Evolutionary conservation across 2,888 invertebrate species (phyloP).

Genomic region (Netelia inedita): DNA sequence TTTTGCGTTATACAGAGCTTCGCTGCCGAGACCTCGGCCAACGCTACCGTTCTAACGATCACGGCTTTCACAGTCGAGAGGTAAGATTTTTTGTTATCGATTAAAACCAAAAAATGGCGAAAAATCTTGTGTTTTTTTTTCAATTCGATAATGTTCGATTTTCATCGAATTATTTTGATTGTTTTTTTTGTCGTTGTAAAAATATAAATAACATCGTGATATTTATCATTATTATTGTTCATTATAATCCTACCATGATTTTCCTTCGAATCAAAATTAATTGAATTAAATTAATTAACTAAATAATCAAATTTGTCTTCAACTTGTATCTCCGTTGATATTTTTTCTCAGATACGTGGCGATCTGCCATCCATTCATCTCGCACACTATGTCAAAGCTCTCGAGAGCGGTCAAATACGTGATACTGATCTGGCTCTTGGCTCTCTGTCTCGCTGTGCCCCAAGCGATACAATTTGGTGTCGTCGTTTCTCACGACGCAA

Average conservation of each 20-base stretch:
- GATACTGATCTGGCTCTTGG: constrained; percentile 91
- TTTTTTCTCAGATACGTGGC: constrained; percentile 76
- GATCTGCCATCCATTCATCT: constrained; percentile 89
- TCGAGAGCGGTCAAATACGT: constrained; percentile 92
- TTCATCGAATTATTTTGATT: background rate
- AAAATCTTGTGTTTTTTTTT: background rate
- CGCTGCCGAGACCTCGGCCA: constrained; percentile 94
- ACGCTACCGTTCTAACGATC: constrained; percentile 94
- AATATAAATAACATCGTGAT: background rate
- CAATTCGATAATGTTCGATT: too few relatives aligned
- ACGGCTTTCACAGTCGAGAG: constrained; percentile 96
- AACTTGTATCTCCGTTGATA: background rate
- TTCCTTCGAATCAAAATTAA: background rate
- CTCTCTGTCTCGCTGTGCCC: constrained; percentile 91
- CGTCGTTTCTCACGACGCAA: constrained; percentile 85
- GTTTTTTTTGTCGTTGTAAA: background rate
- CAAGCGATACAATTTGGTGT: constrained; percentile 94
- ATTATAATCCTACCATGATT: background rate
- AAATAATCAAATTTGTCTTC: background rate
- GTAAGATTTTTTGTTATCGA: constrained; percentile 80
- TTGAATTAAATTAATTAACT: too few relatives aligned
- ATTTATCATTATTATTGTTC: too few relatives aligned
- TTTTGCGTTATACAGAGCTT: constrained; percentile 91
- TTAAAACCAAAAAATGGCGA: background rate
- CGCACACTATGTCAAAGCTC: constrained; percentile 93